Percentiles rank a stretch among this genome's conserved stretches.
phyloP scores from a whole-genome alignment of 2,113 vertebrate genomes.

The Calyptommatus sinebrachiatus region DNA sequence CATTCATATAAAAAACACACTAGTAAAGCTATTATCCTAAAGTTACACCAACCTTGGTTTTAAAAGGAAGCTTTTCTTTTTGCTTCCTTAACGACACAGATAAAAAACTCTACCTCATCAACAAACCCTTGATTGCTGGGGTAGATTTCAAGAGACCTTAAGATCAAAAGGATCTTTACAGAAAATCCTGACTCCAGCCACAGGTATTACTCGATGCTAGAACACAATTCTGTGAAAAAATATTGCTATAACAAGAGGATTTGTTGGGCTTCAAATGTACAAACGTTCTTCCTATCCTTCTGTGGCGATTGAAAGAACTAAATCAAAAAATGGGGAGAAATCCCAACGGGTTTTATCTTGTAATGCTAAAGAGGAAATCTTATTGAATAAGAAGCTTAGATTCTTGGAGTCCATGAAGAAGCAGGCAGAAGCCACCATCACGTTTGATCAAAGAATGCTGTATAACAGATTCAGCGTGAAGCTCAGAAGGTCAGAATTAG shows the following conservation, averaged over 20 bases:
- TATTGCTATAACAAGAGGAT: background rate
- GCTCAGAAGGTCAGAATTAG: slow-evolving; percentile 43
- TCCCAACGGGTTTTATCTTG: slow-evolving; percentile 35
- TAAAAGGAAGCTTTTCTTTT: background rate
- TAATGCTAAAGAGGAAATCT: slow-evolving; percentile 40
- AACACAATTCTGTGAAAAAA: background rate
- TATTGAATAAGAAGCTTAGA: slow-evolving; percentile 39
- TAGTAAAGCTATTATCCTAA: background rate
- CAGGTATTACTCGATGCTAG: fast-evolving
- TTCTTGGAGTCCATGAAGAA: slow-evolving; percentile 43
- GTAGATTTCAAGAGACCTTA: background rate
- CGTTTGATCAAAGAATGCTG: slow-evolving; percentile 44
- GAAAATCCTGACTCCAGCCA: background rate
- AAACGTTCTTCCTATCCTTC: background rate
- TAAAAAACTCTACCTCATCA: slow-evolving; percentile 16
- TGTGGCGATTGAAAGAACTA: background rate
- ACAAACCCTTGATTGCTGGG: slow-evolving; percentile 1
- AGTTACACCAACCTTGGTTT: background rate
- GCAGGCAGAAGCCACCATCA: slow-evolving; percentile 25
- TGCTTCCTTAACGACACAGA: slow-evolving; percentile 33
- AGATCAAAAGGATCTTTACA: background rate
- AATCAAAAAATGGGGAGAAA: slow-evolving; percentile 9
- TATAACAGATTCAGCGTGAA: slow-evolving; percentile 38
- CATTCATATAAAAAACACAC: background rate
- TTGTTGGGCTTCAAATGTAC: fast-evolving